These are phyloP conservation scores for Synaphobranchus kaupii DNA, from an alignment of 2,797 vertebrate genomes.

Conservation along the genomic window DNA sequence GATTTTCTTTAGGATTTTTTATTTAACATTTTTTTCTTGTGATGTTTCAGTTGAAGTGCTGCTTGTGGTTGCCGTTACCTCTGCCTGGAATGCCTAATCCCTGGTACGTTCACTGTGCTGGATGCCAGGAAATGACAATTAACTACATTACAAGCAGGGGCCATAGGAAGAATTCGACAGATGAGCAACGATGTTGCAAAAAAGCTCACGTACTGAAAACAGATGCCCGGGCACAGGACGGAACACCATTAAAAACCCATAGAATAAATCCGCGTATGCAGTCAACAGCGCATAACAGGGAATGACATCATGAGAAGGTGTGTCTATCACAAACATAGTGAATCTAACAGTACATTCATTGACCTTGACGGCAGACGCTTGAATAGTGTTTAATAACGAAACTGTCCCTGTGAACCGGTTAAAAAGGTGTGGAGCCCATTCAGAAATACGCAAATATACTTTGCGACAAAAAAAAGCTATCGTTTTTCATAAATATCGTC, in stretches of 20 bases:
- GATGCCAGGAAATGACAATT: constrained; percentile 54
- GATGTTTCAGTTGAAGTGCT: neutral
- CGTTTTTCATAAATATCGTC: neutral
- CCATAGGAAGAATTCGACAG: constrained; percentile 25
- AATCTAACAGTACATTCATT: neutral
- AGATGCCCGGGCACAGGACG: constrained; percentile 30
- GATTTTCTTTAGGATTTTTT: constrained; percentile 10
- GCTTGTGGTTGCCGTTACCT: constrained; percentile 34
- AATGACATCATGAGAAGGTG: constrained; percentile 15
- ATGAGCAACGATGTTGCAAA: constrained; percentile 26
- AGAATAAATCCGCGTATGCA: neutral
- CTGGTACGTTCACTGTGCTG: constrained; percentile 56
- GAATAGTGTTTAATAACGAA: neutral
- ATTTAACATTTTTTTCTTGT: neutral
- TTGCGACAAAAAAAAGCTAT: neutral
- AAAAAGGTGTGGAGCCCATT: neutral
- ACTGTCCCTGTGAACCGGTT: neutral
- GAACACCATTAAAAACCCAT: constrained; percentile 22
- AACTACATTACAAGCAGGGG: constrained; percentile 52
- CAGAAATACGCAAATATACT: neutral
- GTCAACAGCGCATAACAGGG: neutral
- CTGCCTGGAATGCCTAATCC: constrained; percentile 56
- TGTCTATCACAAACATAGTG: neutral
- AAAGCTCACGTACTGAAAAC: constrained; percentile 33
- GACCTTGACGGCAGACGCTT: constrained; percentile 6